These are phyloP conservation scores for Oreonectes daqikongensis DNA, from an alignment of 2,797 vertebrate genomes.

Conservation along the genomic window DNA sequence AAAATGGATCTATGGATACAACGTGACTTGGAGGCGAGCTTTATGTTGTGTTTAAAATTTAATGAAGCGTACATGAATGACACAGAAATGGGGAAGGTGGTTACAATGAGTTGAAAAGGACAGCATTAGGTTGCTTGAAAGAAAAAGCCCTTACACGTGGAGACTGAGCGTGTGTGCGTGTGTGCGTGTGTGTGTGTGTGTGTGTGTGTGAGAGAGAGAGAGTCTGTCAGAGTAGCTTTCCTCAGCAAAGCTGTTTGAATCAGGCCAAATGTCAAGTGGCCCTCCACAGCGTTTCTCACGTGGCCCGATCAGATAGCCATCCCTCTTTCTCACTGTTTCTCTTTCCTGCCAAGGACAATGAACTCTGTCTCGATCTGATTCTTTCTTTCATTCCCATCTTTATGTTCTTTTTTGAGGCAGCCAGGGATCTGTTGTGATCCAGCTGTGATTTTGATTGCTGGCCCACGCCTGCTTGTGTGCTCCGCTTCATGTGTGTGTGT, in stretches of 20 bases:
- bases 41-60: conserved; percentile 33
- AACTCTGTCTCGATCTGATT: conserved; percentile 68
- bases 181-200: no score
- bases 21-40: conserved; percentile 8
- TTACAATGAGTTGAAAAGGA: conserved; percentile 56
- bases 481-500: conserved; percentile 64
- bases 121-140: conserved; percentile 48
- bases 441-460: conserved; percentile 72
- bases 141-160: conserved; percentile 52
- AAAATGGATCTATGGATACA: conserved; percentile 6
- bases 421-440: conserved; percentile 68
- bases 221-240: conserved; percentile 69
- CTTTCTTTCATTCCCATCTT: conserved; percentile 58
- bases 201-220: neutral
- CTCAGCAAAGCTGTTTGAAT: conserved; percentile 75
- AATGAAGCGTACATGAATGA: conserved; percentile 13
- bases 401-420: conserved; percentile 59
- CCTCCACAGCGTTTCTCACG: conserved; percentile 67
- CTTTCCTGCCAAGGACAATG: conserved; percentile 68
- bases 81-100: conserved; percentile 6
- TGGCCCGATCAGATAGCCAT: conserved; percentile 69
- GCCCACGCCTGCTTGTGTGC: conserved; percentile 71
- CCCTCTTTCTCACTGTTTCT: conserved; percentile 39
- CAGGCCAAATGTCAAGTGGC: conserved; percentile 80
- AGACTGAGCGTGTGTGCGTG: conserved; percentile 37